Evolutionary conservation across 2,797 vertebrate species (phyloP).

Genomic region (Buceros bicornis): DNA sequence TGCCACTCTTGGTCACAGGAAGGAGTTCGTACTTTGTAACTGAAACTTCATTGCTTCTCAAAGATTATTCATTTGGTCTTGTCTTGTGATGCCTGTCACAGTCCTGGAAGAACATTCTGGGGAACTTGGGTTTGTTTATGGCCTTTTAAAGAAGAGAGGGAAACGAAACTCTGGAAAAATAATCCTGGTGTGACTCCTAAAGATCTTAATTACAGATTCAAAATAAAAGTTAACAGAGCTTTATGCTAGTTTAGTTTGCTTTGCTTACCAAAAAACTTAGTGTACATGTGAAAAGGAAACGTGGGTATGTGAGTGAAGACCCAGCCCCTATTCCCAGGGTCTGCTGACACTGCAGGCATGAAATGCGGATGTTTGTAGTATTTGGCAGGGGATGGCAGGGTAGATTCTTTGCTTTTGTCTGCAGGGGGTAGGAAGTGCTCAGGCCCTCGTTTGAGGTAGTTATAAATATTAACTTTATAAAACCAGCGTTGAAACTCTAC

Average conservation of each 20-base stretch:
- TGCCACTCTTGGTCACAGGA: not conserved
- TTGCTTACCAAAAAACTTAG: not conserved
- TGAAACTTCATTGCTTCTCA: not conserved
- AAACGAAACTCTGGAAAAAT: not conserved
- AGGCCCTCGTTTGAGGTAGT: not conserved
- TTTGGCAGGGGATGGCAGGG: slow-evolving; percentile 19
- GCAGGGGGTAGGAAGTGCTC: slow-evolving; percentile 14
- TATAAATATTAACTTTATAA: slow-evolving; percentile 53
- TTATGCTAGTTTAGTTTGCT: not conserved
- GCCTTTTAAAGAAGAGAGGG: not conserved
- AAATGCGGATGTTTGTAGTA: slow-evolving; percentile 9
- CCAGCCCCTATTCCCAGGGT: not conserved
- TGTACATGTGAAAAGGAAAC: not conserved
- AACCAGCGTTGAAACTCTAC: not conserved
- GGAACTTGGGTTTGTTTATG: not conserved
- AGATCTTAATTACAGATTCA: not conserved
- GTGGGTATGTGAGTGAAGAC: not conserved
- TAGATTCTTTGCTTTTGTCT: slow-evolving; percentile 30
- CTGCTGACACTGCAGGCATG: not conserved
- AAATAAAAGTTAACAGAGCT: not conserved
- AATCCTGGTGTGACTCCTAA: not conserved
- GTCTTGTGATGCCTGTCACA: not conserved
- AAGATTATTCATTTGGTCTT: not conserved
- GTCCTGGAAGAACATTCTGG: not conserved
- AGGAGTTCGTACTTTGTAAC: not conserved